Conservation (phyloP, 2,113 vertebrate genomes). For the Polyodon spathula region DNA sequence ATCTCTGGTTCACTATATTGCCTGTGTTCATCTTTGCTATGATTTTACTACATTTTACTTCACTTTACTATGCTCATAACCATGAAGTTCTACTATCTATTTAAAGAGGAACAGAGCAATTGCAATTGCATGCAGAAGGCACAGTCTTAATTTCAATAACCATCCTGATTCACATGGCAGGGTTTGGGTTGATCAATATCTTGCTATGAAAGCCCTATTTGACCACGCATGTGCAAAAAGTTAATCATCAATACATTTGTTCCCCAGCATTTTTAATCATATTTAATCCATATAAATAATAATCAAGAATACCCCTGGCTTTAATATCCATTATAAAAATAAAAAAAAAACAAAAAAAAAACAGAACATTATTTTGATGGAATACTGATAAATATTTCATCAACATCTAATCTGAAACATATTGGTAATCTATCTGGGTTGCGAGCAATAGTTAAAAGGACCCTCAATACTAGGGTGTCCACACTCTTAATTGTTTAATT, state of each 20-base stretch:
- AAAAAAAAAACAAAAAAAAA: conserved; percentile 20
- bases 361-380: conserved; percentile 47
- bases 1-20: too few relatives aligned
- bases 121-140: background rate
- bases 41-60: too few relatives aligned
- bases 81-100: too few relatives aligned
- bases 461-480: background rate
- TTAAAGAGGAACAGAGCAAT: background rate
- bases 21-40: too few relatives aligned
- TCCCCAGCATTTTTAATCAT: conserved; percentile 14
- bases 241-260: conserved; percentile 35
- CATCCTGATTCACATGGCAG: conserved; percentile 13
- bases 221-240: conserved; percentile 25
- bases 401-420: conserved; percentile 14
- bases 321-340: conserved; percentile 4
- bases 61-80: too few relatives aligned
- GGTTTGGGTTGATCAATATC: conserved; percentile 27
- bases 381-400: conserved; percentile 47
- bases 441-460: too few relatives aligned
- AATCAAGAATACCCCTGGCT: background rate
- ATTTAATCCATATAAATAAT: background rate
- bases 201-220: conserved; percentile 23
- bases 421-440: too few relatives aligned
- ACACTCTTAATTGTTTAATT: background rate
- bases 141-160: conserved; percentile 5